Evolutionary conservation across 2,888 invertebrate genomes (phyloP).

Genomic region (Drosophila niveifrons): DNA sequence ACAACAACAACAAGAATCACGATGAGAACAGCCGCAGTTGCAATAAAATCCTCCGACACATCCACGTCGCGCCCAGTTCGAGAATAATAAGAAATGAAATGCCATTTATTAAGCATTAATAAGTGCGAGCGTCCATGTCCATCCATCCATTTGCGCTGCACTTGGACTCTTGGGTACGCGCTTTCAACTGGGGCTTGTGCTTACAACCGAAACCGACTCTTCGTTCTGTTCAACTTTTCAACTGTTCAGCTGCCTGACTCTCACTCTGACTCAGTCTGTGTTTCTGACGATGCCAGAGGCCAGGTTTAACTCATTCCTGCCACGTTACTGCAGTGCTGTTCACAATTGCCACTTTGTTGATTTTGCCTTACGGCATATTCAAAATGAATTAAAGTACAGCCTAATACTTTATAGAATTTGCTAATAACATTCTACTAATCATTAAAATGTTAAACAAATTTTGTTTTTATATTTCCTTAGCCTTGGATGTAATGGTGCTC

Average conservation of each 20-base stretch:
- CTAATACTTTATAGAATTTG: constrained; percentile 12
- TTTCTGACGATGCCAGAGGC: constrained; percentile 36
- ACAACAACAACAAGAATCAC: constrained; percentile 50
- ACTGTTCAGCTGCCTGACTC: constrained; percentile 21
- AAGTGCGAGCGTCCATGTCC: constrained; percentile 82
- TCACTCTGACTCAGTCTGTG: constrained; percentile 44
- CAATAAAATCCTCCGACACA: constrained; percentile 76
- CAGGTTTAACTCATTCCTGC: constrained; percentile 19
- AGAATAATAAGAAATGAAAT: constrained; percentile 85
- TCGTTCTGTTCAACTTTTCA: background rate
- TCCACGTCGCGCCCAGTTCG: constrained; percentile 75
- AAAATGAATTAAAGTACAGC: constrained; percentile 8
- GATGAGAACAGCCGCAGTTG: constrained; percentile 47
- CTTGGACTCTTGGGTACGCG: constrained; percentile 47
- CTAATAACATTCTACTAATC: background rate
- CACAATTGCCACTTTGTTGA: constrained; percentile 28
- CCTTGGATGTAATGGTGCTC: too few relatives aligned
- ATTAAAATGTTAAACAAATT: too few relatives aligned
- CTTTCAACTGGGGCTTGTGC: constrained; percentile 7
- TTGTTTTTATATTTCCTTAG: too few relatives aligned
- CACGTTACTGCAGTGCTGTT: constrained; percentile 10
- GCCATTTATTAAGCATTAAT: constrained; percentile 86
- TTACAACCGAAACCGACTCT: constrained; percentile 11
- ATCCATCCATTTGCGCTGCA: constrained; percentile 70
- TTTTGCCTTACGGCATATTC: constrained; percentile 18